Conservation (phyloP, 1,140 invertebrate species). For the Chrysomallon squamiferum region DNA sequence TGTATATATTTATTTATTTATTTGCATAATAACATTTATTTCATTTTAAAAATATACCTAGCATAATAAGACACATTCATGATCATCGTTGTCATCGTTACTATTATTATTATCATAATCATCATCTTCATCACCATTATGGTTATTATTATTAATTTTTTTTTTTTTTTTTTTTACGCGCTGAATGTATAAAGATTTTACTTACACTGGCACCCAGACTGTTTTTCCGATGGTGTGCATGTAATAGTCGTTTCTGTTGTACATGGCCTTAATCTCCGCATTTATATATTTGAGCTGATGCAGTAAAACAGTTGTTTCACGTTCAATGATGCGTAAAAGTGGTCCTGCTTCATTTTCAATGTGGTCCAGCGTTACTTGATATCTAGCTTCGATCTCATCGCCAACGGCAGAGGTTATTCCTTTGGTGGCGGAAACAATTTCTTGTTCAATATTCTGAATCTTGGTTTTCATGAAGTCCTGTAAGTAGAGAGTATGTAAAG, state of each 20-base stretch:
- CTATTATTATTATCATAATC: too few relatives aligned
- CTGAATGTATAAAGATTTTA: background rate
- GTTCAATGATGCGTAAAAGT: slow-evolving; percentile 7
- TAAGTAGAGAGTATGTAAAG: too few relatives aligned
- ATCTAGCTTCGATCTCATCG: slow-evolving; percentile 15
- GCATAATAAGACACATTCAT: too few relatives aligned
- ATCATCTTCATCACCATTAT: too few relatives aligned
- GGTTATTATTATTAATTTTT: too few relatives aligned
- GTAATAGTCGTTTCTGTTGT: slow-evolving; percentile 38
- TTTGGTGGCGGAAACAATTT: background rate
- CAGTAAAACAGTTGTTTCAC: slow-evolving; percentile 14
- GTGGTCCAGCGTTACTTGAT: slow-evolving; percentile 7
- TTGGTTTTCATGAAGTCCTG: background rate
- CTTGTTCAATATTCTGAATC: background rate
- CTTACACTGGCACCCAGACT: background rate
- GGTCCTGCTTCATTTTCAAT: slow-evolving; percentile 13
- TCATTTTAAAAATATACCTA: too few relatives aligned
- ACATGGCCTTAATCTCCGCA: slow-evolving; percentile 28
- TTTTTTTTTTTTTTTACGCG: too few relatives aligned
- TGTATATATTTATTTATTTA: too few relatives aligned
- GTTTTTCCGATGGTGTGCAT: slow-evolving; percentile 29
- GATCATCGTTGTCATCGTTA: too few relatives aligned
- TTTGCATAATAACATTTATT: too few relatives aligned
- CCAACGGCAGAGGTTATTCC: background rate
- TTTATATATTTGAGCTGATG: slow-evolving; percentile 25